Base-by-base conservation (phyloP, 2,113 vertebrate genomes). In the Nymphicus hollandicus region DNA sequence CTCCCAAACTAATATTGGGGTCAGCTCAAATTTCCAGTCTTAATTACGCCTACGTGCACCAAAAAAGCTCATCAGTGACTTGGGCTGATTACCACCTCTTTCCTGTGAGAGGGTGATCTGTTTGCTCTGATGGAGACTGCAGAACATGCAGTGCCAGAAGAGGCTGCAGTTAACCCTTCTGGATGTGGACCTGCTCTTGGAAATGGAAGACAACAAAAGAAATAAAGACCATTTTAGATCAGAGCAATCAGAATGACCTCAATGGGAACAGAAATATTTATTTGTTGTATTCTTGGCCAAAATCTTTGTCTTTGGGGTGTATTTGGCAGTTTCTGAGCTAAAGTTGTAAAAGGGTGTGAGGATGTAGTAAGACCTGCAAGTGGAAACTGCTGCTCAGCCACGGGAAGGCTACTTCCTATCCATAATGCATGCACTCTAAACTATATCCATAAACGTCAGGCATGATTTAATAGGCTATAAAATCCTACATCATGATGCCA, bases 401-500 rank as follows among this genome's bases (percentile, higher is more conserved):
- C 0, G 2, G 65, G 78, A 74, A 80, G 78, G 76, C 86, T 74
- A 74, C 91, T 93, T 79, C 85, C 55, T 78, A 91, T 86, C 86
- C 88, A 90, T 96, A 95, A 96, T 95, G 85, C 89, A 95, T 93
- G 74, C 74, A 83, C 63, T 89, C 84, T 92, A 74, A 95, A 89
- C 66, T 49, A 79, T 50, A 96, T 85, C 93, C 84, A 95, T 96
- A 96, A 96, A 95, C 0, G 78, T 91, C 96, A 88, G 84, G 37
- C 66, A 80, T 94, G 94, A 96, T 96, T 94, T 94, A 96, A 94
- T 79, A 82, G 78, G 80, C 89, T 83, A 89, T 95, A 95, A 96
- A 97, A 93, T 50, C 66, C 93, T 83, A 88, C 93, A 86, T 93
- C 79, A 93, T 63, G 74, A 94, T 92, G 89, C 81, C 87, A 73